Base-by-base conservation (phyloP, 2,888 invertebrate species). In the Agelastica alni region DNA sequence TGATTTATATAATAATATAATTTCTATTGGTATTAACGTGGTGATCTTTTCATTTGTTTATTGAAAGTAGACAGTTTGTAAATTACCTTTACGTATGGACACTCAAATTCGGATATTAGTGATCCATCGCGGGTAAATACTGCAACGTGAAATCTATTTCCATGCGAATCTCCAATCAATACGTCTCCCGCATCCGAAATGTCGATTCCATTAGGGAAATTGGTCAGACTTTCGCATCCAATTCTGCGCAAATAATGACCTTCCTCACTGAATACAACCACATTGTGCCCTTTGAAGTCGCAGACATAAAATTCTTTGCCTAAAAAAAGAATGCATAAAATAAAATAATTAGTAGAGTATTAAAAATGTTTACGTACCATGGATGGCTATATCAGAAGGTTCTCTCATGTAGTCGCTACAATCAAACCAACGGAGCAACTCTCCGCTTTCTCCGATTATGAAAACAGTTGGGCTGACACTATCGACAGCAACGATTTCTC, bases 81-180 rank as follows among this genome's bases (percentile, higher is more conserved):
- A n/a, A n/a, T n/a, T n/a, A 96, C 96, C 87, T 97, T 96, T 56
- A 96, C 95, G 75, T 96, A 93, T 46, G 96, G 96, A 78, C 96
- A 97, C 79, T 96, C 96, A 76, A 96, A 96, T 78, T 96, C 96
- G 0, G 91, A 90, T 73, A 92, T 87, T 51, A 93, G 81, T 48
- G 85, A 83, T 45, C 95, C 96, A 69, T 93, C 93, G 45, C 92
- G 84, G 49, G 92, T 90, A 78, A 95, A 97, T 52, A 96, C 96
- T 55, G 96, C 95, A 49, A 97, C 95, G 75, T 97, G 96, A 77
- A 97, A 97, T 70, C 96, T 88, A 81, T 97, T 97, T 39, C 96
- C 96, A 78, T 97, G 96, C 45, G 95, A 96, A 79, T 97, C 96
- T 10, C 96, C 96, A 69, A 97, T 93, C 62, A 97, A 84, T 57